Evolutionary conservation across 1,140 invertebrate genomes (phyloP).

Genomic region (Drosophila lacteicornis): DNA sequence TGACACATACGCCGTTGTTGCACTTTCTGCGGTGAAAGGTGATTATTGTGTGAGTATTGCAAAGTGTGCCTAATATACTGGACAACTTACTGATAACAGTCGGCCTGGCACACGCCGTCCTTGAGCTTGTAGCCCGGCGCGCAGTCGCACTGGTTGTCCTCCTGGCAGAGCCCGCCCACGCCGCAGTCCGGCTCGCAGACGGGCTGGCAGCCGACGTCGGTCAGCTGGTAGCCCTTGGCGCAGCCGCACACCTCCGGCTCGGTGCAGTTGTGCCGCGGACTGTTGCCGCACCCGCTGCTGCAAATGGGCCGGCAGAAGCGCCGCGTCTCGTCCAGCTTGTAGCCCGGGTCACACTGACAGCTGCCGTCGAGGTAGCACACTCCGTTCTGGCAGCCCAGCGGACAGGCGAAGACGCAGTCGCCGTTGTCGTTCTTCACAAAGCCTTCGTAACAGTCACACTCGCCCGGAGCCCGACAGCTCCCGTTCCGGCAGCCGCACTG

Average conservation of each 20-base stretch:
- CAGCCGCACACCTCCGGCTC: conserved; percentile 78
- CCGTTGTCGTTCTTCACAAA: conserved; percentile 85
- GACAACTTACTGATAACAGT: conserved; percentile 79
- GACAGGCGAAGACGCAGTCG: conserved; percentile 78
- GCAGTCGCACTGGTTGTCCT: conserved; percentile 72
- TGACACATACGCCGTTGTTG: conserved; percentile 75
- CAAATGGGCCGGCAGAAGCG: conserved; percentile 85
- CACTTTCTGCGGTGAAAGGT: conserved; percentile 57
- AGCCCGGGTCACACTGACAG: conserved; percentile 88
- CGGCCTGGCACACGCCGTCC: conserved; percentile 72
- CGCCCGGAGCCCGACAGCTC: conserved; percentile 86
- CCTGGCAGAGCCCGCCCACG: conserved; percentile 66
- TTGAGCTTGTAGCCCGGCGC: conserved; percentile 60
- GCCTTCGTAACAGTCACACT: conserved; percentile 86
- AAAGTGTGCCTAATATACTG: background rate
- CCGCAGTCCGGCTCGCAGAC: conserved; percentile 80
- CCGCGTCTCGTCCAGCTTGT: conserved; percentile 86
- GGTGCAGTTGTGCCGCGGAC: conserved; percentile 74
- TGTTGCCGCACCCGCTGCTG: conserved; percentile 76
- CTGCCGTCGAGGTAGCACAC: conserved; percentile 85
- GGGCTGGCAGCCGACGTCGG: conserved; percentile 69
- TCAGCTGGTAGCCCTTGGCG: conserved; percentile 71
- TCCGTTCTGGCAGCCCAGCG: conserved; percentile 84
- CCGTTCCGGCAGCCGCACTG: conserved; percentile 87
- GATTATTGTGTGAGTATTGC: background rate